phyloP scores from a whole-genome alignment of 2,888 invertebrate genomes.

The Flexamia atlantica region DNA sequence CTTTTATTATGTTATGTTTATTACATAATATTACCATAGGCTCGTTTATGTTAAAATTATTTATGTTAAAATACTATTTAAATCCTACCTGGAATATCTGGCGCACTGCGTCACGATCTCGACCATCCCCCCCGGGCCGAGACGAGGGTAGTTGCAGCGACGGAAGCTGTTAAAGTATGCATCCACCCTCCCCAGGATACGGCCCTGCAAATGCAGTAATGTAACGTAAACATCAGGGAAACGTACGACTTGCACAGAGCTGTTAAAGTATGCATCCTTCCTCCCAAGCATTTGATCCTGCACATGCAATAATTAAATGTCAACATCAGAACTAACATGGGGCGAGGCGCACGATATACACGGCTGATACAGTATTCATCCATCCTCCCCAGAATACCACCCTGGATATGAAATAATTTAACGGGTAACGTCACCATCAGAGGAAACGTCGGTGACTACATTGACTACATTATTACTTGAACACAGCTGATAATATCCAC shows the following conservation, averaged over 20 bases:
- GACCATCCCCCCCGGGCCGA: conserved; percentile 75
- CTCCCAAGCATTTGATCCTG: conserved; percentile 78
- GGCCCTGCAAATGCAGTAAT: conserved; percentile 75
- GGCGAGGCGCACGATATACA: no score
- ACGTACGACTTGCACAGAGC: conserved; percentile 70
- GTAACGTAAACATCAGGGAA: neutral
- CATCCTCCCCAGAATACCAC: neutral
- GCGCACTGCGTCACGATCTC: conserved; percentile 82
- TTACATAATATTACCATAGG: no score
- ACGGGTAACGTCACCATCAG: neutral
- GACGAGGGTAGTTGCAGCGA: conserved; percentile 82
- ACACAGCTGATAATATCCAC: no score
- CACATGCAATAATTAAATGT: conserved; percentile 64
- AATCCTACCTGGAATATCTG: conserved; percentile 78
- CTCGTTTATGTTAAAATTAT: no score
- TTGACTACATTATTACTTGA: no score
- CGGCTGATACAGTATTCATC: no score
- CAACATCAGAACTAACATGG: neutral
- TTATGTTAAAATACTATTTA: conserved; percentile 7
- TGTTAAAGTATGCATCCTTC: conserved; percentile 77
- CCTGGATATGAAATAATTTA: neutral
- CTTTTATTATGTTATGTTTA: no score
- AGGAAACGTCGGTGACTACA: no score
- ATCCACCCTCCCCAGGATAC: conserved; percentile 78
- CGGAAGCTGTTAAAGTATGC: conserved; percentile 79